Evolutionary conservation across 2,888 invertebrate species (phyloP).

Genomic region (Synergus itoensis): DNA sequence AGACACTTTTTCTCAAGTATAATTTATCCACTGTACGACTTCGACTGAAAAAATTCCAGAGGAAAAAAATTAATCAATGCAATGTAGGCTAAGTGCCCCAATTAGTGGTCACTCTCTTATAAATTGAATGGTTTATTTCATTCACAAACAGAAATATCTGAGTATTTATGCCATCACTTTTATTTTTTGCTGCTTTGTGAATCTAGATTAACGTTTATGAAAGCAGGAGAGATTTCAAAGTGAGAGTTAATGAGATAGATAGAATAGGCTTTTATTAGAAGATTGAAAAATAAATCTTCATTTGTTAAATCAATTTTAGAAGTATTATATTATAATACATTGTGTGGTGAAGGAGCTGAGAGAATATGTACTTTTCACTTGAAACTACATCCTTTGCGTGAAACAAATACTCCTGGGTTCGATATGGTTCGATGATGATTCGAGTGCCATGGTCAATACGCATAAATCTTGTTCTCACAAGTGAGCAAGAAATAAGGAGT

Average conservation of each 20-base stretch:
- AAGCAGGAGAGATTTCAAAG: background rate
- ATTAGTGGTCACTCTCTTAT: background rate
- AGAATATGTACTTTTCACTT: conserved; percentile 27
- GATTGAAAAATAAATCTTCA: too few relatives aligned
- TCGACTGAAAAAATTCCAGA: conserved; percentile 10
- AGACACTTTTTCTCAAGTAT: conserved; percentile 37
- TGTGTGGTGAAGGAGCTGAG: background rate
- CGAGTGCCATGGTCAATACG: conserved; percentile 31
- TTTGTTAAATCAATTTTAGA: background rate
- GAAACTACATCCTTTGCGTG: conserved; percentile 18
- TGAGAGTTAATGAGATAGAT: background rate
- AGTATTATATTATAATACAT: background rate
- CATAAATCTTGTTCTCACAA: conserved; percentile 39
- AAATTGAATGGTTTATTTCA: background rate
- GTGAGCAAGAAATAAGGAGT: background rate
- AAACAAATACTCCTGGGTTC: conserved; percentile 41
- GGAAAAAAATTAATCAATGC: conserved; percentile 33
- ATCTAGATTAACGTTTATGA: background rate
- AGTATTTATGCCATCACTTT: background rate
- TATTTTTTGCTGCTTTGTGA: background rate
- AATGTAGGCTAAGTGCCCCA: conserved; percentile 18
- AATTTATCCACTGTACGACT: conserved; percentile 22
- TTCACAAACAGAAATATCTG: background rate
- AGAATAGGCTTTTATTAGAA: too few relatives aligned
- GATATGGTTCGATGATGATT: conserved; percentile 41